A percentile compares a stretch with the other conserved stretches of the same genome.
Conservation (phyloP, 53 echinoderm and acorn worm genomes). For the Actinopyga echinites region DNA sequence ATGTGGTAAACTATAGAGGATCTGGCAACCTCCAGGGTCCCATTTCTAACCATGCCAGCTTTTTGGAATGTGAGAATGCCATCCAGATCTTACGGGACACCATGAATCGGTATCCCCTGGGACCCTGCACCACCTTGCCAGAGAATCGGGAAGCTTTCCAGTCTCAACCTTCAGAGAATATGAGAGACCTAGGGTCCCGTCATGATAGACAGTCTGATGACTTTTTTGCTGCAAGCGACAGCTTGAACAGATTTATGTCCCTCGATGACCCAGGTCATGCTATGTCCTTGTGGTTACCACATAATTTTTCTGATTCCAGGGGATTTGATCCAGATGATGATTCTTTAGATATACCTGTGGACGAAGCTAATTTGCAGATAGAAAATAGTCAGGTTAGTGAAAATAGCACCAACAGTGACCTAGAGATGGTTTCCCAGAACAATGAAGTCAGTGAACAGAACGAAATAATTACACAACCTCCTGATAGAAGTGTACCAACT, state of each 20-base stretch:
- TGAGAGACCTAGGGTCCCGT: not conserved
- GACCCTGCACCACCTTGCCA: not conserved
- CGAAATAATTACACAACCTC: not conserved
- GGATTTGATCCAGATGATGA: slow-evolving; percentile 1
- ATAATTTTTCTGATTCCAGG: slow-evolving; percentile 12
- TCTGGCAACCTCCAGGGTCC: slow-evolving; percentile 5
- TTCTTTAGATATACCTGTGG: slow-evolving; percentile 5
- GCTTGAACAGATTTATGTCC: slow-evolving; percentile 11
- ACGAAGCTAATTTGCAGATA: slow-evolving; percentile 4
- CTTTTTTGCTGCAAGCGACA: slow-evolving; percentile 5
- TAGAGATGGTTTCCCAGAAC: not conserved
- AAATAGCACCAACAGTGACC: not conserved
- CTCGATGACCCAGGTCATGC: slow-evolving; percentile 11
- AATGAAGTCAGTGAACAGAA: not conserved
- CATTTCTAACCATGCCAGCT: slow-evolving; percentile 8
- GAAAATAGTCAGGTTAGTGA: not conserved
- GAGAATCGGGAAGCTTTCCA: not conserved
- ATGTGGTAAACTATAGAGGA: slow-evolving; percentile 19
- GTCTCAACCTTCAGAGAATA: not conserved
- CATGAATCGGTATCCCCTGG: slow-evolving; percentile 23
- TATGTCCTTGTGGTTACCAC: slow-evolving; percentile 27
- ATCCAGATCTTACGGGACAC: slow-evolving; percentile 15
- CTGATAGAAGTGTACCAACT: not conserved
- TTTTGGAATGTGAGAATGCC: slow-evolving; percentile 1
- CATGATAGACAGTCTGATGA: slow-evolving; percentile 27